Evolutionary conservation across 2,797 vertebrate species (phyloP), one percentile per base, ranked within the genome.

Genomic region (Salarias fasciatus): DNA sequence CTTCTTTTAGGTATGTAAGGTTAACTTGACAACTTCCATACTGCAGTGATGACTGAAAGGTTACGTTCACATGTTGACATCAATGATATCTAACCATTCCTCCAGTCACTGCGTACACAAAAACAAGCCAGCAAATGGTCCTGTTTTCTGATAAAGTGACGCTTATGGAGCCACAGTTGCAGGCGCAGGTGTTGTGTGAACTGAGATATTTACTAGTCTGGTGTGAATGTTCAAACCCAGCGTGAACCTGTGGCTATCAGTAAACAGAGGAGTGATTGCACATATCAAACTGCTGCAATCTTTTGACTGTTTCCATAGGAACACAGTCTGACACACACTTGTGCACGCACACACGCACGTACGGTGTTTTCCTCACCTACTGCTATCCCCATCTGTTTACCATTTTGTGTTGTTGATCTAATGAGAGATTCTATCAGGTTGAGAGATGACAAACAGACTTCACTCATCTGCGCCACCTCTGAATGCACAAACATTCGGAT

Each of bases 301-400:
- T 50, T 66, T 63, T 66, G 47, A 50, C 71, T 69, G 77, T 89
- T 77, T 64, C 79, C 79, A 85, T 83, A 72, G 83, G 36, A 85
- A 85, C 79, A 43, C 60, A 64, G 62, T 62, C 59, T 75, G 70
- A 80, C 68, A 62, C 51, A 56, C 36, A 41, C 37, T n/a, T n/a
- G 6, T 9, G 9, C 33, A 80, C 68, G 60, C 51, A 56, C 36
- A 42, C 37, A 79, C 67, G 60, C 51, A 54, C 36, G 41, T 35
- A 15, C 43, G 55, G 47, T 53, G 62, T 75, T 59, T 56, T 59
- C 50, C 61, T 77, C 78, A 79, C 54, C 73, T 71, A 80, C 79
- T 76, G 72, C 72, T 75, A 68, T 71, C 60, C 80, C 78, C 78
- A 78, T 89, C 88, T 87, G 82, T 76, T 83, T 78, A 70, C 69